Conservation (phyloP, 2,113 vertebrate species). For the Cervus canadensis region DNA sequence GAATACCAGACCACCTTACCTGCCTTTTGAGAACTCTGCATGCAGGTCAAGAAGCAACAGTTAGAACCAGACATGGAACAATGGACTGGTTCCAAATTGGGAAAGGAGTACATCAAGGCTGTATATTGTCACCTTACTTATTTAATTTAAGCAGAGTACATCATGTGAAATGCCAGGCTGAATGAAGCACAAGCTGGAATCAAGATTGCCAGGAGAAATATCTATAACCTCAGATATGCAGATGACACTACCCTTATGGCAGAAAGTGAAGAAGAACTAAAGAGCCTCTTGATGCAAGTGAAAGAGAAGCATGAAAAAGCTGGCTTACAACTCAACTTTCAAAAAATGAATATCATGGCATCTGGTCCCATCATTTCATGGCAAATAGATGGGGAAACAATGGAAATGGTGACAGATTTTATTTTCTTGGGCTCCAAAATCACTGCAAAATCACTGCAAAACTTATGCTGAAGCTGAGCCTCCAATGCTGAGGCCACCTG, state of each 20-base stretch:
- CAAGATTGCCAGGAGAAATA: neutral
- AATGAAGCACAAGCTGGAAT: neutral
- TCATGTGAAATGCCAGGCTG: neutral
- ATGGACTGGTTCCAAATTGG: neutral
- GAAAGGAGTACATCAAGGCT: neutral
- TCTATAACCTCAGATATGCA: neutral
- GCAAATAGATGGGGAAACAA: neutral
- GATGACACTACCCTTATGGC: neutral
- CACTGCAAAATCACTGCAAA: neutral
- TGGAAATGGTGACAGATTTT: neutral
- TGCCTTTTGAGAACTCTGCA: neutral
- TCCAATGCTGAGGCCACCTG: neutral
- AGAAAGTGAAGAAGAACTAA: neutral
- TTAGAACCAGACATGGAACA: neutral
- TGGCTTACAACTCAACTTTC: neutral
- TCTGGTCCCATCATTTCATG: neutral
- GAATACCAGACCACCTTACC: neutral
- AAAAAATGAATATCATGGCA: neutral
- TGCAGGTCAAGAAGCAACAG: neutral
- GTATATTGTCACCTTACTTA: neutral
- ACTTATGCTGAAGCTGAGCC: neutral
- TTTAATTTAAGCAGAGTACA: neutral
- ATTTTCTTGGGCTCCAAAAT: neutral
- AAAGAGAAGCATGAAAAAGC: neutral
- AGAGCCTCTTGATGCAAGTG: neutral